Base-by-base conservation (phyloP, 2,797 vertebrate genomes). In the Scolopax rusticola region DNA sequence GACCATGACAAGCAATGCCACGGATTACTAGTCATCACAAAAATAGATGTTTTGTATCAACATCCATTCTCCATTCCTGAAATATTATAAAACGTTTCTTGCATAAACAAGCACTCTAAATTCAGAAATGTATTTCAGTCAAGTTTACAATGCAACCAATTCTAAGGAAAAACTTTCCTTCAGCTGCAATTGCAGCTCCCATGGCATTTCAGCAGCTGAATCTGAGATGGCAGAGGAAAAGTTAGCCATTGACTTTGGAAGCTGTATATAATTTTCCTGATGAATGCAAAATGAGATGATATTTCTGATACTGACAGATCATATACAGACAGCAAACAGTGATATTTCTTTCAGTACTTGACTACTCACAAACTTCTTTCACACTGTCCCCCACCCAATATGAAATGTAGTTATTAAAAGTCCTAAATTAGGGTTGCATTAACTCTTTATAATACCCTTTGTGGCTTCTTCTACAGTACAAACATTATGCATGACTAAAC, bases 101-200 rank as follows among this genome's bases (percentile, higher is more conserved):
- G 56, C 17, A 51, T 60, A 85, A 76, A 11, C 25, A 77, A 85
- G 38, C 16, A 40, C 51, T 27, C 53, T 4, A 43, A 75, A 76
- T 25, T 64, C 45, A 89, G 41, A 91, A 93, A 91, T 17, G 9
- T 53, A 53, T 84, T 93, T 89, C n/a, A 74, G 91, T 89, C n/a
- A 74, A 82, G 18, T 9, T 63, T 51, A 59, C 43, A 78, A 41
- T 1, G 4, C 9, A 76, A 51, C 8, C 32, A 71, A 27, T 3
- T 28, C 36, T 64, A 8, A 50, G 57, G 53, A 36, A 59, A 88
- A 14, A 19, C 32, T 64, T 89, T 33, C 36, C 41, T 48, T 53
- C 17, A 80, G 43, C 56, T 54, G 19, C 2, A 3, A 43, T 5
- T 53, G 24, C 15, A 77, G 53, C 41, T 83, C 61, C 68, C 36